phyloP scores from a whole-genome alignment of 2,113 vertebrate genomes.

The Glareola pratincola region DNA sequence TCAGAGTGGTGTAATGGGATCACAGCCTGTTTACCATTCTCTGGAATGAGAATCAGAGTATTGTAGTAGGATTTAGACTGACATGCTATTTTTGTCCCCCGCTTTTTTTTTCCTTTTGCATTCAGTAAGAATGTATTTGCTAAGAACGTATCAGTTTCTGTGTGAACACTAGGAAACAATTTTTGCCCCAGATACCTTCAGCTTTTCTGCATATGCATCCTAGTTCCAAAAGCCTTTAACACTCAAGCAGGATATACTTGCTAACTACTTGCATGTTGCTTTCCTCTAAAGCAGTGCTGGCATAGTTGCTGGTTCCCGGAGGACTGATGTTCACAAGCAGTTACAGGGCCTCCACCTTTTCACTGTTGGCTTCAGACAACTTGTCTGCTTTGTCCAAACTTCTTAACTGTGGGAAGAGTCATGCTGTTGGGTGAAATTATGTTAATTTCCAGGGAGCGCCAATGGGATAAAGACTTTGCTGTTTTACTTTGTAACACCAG shows the following conservation, averaged over 20 bases:
- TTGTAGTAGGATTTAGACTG: not conserved
- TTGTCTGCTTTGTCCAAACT: not conserved
- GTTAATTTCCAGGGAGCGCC: not conserved
- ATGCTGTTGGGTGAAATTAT: not conserved
- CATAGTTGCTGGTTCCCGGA: fast-evolving
- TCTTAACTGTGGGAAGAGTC: not conserved
- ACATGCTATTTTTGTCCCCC: not conserved
- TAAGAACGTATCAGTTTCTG: not conserved
- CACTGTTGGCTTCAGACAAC: not conserved
- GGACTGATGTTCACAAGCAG: not conserved
- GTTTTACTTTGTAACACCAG: not conserved
- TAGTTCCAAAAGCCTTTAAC: not conserved
- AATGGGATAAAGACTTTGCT: not conserved
- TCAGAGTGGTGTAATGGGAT: not conserved
- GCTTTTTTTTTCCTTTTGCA: not conserved
- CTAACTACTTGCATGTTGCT: not conserved
- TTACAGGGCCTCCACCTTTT: not conserved
- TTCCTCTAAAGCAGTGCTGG: not conserved
- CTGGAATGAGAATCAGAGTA: not conserved
- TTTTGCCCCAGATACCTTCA: not conserved
- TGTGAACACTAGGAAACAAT: not conserved
- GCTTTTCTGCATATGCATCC: not conserved
- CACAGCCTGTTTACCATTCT: not conserved
- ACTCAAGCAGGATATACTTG: not conserved
- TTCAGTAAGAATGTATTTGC: not conserved